Evolutionary conservation across 2,888 invertebrate genomes (phyloP), one percentile per base, ranked within the genome.

Genomic region (Agrenia bidenticulata): DNA sequence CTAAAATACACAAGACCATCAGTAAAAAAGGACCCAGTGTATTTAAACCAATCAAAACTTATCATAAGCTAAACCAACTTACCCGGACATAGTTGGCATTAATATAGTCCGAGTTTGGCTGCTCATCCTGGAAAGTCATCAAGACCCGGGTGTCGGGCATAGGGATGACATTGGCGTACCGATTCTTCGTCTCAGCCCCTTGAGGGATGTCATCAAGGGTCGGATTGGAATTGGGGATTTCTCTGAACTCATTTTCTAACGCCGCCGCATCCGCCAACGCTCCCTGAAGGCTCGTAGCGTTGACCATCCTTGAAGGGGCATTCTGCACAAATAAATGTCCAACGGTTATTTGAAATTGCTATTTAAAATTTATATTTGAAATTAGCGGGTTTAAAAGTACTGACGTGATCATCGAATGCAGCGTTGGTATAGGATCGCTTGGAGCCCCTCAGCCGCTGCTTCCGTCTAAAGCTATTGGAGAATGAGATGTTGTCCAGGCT

Each of bases 121-220:
- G 89, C 67, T 87, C 88, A 63, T 88, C 88, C 64, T 87, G 83
- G 69, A 85, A 84, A 75, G 84, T 85, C 41, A 95, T 82, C 37
- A 87, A 86, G 1, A 95, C 94, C 78, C 94, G 85, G 32, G 93
- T 93, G 80, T 94, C 93, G 32, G 94, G 93, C 75, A 93, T 85
- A 61, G 95, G 95, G 75, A 95, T 88, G n/a, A 95, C 92, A 80
- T 96, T 95, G 64, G 94, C 92, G 82, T 93, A 96, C 82, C 90
- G 83, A 82, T 96, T 95, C 81, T 94, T 94, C 69, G 89, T 86
- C 78, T 94, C 94, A 70, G 91, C 92, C 1, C 94, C 94, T 0
- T 85, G 83, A 0, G 93, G 93, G 57, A 94, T 86, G 78, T 93
- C 92, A 76, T 90, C 92, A 21, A 89, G 87, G 26, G 76, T 84